These are phyloP conservation scores for Oreonectes daqikongensis DNA, from an alignment of 2,797 vertebrate genomes.

Conservation along the genomic window DNA sequence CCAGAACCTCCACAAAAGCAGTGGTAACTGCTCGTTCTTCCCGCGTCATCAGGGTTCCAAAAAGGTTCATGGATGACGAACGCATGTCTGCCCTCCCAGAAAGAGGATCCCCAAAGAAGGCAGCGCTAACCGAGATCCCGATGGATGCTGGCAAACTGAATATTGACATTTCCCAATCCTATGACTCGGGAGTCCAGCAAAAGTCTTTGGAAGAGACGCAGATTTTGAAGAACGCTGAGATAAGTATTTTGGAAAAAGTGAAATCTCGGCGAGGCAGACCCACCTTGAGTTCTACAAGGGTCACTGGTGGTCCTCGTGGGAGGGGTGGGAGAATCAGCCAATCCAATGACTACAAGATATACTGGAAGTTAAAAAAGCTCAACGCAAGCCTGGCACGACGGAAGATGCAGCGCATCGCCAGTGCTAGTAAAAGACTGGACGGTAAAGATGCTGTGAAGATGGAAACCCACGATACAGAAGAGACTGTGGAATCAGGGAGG, in stretches of 20 bases:
- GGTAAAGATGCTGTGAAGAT: conserved; percentile 12
- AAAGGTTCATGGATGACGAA: conserved; percentile 86
- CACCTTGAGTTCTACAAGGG: neutral
- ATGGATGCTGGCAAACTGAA: neutral
- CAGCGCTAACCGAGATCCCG: conserved; percentile 24
- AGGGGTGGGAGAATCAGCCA: conserved; percentile 70
- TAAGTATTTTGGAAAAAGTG: neutral
- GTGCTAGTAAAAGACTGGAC: neutral
- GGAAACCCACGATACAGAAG: conserved; percentile 1
- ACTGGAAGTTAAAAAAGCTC: conserved; percentile 82
- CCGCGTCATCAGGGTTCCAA: conserved; percentile 86
- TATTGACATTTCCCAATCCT: conserved; percentile 4
- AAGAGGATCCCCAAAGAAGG: conserved; percentile 63
- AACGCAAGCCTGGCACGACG: conserved; percentile 73
- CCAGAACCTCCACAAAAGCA: conserved; percentile 59
- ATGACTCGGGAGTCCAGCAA: neutral
- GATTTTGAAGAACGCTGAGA: neutral
- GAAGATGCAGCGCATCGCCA: conserved; percentile 54
- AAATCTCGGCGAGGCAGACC: conserved; percentile 20
- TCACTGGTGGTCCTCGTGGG: conserved; percentile 41
- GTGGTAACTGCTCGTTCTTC: conserved; percentile 84
- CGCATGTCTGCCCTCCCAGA: conserved; percentile 68
- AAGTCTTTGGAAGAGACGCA: neutral
- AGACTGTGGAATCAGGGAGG: conserved; percentile 26
- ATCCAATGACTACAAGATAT: conserved; percentile 82